phyloP scores from a whole-genome alignment of 2,888 invertebrate genomes.

The Mayetiola destructor region DNA sequence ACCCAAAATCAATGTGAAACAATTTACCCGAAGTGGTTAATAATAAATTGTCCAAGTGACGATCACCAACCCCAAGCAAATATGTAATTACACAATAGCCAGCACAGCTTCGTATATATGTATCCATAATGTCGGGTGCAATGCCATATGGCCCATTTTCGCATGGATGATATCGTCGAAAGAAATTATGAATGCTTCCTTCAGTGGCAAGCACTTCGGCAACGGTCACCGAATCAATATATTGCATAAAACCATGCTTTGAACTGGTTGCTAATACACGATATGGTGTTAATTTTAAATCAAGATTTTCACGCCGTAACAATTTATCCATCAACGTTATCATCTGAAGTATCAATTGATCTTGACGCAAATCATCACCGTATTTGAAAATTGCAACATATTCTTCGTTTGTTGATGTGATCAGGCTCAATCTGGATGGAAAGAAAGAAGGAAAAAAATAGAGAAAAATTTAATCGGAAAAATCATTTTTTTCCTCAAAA shows the following conservation, averaged over 20 bases:
- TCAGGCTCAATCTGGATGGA: conserved; percentile 56
- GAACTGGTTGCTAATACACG: conserved; percentile 89
- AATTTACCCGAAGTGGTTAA: conserved; percentile 79
- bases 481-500: background rate
- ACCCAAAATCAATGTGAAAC: conserved; percentile 97
- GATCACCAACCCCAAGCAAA: conserved; percentile 89
- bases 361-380: conserved; percentile 94
- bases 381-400: conserved; percentile 96
- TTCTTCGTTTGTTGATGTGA: conserved; percentile 57
- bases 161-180: conserved; percentile 77
- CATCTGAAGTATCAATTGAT: conserved; percentile 94
- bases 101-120: conserved; percentile 88
- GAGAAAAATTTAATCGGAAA: background rate
- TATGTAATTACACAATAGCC: conserved; percentile 99
- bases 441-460: background rate
- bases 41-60: conserved; percentile 93
- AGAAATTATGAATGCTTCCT: conserved; percentile 84
- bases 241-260: conserved; percentile 92
- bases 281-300: conserved; percentile 91
- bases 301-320: conserved; percentile 83
- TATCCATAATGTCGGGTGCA: conserved; percentile 89
- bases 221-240: conserved; percentile 81
- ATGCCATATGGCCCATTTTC: conserved; percentile 83
- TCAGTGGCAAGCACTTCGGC: conserved; percentile 80
- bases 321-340: conserved; percentile 97